These are phyloP conservation scores for Alfaro cultratus DNA, from an alignment of 2,797 vertebrate species.

Conservation along the genomic window DNA sequence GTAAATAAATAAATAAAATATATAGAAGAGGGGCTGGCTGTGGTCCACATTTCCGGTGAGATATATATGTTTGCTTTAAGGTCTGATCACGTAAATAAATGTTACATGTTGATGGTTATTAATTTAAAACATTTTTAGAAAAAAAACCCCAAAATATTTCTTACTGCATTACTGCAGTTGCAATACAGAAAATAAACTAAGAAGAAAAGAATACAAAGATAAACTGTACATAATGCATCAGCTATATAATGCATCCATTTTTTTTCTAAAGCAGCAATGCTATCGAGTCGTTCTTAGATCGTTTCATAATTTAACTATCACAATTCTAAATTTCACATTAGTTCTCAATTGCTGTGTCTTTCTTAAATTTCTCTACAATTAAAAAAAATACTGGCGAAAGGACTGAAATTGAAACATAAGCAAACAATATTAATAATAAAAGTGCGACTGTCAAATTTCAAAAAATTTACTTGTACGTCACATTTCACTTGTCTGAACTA, in stretches of 20 bases:
- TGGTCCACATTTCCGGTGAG: not conserved
- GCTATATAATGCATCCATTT: rapidly evolving
- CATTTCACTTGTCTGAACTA: not conserved
- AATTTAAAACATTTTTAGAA: not conserved
- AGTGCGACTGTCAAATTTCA: not conserved
- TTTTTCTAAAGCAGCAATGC: not conserved
- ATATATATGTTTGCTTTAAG: not conserved
- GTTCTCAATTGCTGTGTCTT: not conserved
- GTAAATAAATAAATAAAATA: conserved; percentile 14
- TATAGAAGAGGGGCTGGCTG: not conserved
- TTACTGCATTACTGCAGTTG: not conserved
- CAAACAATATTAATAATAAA: not conserved
- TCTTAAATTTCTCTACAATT: not conserved
- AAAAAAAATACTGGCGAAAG: not conserved
- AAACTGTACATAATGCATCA: not conserved
- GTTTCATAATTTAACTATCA: not conserved
- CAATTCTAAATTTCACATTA: not conserved
- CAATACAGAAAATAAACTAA: not conserved
- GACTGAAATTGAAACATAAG: not conserved
- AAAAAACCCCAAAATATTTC: not conserved
- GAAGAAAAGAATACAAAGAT: not conserved
- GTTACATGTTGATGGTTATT: not conserved
- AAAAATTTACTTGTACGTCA: not conserved
- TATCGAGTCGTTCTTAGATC: not conserved
- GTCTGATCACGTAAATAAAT: not conserved